Conservation (phyloP, 1,140 invertebrate genomes). For the Dendroctonus ponderosae region DNA sequence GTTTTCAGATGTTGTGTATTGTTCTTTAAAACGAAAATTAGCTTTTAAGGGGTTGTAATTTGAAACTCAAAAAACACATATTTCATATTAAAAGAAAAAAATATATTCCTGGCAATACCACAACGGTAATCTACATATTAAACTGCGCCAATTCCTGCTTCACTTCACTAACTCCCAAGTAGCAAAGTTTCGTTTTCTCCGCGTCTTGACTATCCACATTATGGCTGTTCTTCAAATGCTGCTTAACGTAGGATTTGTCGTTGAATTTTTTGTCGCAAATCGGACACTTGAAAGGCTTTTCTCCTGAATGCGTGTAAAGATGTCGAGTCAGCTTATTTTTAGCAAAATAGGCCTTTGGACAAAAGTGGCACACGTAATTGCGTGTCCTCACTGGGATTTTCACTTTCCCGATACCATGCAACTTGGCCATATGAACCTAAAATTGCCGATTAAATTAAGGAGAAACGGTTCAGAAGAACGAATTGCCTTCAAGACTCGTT, state of each 20-base stretch:
- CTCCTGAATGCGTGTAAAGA: slow-evolving; percentile 65
- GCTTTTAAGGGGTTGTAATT: too few species aligned
- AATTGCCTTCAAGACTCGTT: slow-evolving; percentile 36
- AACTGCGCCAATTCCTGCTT: too few species aligned
- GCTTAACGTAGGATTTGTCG: slow-evolving; percentile 39
- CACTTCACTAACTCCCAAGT: too few species aligned
- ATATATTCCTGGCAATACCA: too few species aligned
- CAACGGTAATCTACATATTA: too few species aligned
- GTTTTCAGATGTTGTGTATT: too few species aligned
- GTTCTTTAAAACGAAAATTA: too few species aligned
- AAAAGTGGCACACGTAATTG: slow-evolving; percentile 36
- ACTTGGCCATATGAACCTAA: slow-evolving; percentile 39
- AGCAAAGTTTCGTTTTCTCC: not conserved
- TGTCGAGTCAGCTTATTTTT: slow-evolving; percentile 62
- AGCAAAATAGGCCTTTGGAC: slow-evolving; percentile 57
- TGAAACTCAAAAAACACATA: too few species aligned
- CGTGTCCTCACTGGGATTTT: slow-evolving; percentile 34
- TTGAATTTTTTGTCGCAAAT: slow-evolving; percentile 59
- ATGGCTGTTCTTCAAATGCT: slow-evolving; percentile 36
- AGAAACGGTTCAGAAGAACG: not conserved
- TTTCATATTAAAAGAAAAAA: too few species aligned
- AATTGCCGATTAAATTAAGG: not conserved
- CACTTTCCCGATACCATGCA: slow-evolving; percentile 30
- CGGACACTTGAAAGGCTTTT: slow-evolving; percentile 65
- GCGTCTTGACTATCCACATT: slow-evolving; percentile 2